A percentile compares a stretch with the other conserved stretches of the same genome.
Evolutionary conservation across 2,797 vertebrate species (phyloP).

Genomic region (Microchirus variegatus): DNA sequence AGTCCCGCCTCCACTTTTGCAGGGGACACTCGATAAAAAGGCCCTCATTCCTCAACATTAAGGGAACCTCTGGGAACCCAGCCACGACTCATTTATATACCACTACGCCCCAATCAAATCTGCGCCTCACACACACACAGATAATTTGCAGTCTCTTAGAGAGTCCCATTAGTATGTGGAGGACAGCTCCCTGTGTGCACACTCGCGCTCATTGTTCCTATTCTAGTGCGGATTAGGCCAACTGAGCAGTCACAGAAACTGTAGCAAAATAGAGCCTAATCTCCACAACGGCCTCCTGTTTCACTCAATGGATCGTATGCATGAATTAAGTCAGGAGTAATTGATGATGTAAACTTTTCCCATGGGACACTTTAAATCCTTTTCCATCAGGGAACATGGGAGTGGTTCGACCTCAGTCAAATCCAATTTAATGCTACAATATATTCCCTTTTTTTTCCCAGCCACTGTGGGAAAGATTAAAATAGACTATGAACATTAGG

Average conservation of each 20-base stretch:
- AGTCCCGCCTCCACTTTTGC: slow-evolving; percentile 26
- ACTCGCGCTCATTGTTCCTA: slow-evolving; percentile 57
- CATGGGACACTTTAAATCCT: slow-evolving; percentile 29
- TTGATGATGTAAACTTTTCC: slow-evolving; percentile 51
- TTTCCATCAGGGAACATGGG: slow-evolving; percentile 8
- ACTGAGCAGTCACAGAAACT: slow-evolving; percentile 57
- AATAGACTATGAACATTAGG: no score
- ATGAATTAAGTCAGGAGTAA: slow-evolving; percentile 51
- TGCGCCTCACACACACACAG: slow-evolving; percentile 6
- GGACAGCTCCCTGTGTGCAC: slow-evolving; percentile 44
- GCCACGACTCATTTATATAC: slow-evolving; percentile 58
- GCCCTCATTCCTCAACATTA: slow-evolving; percentile 35
- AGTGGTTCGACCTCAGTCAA: slow-evolving; percentile 12
- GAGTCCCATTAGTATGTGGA: slow-evolving; percentile 64
- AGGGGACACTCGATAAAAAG: slow-evolving; percentile 27
- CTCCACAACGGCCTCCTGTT: slow-evolving; percentile 33
- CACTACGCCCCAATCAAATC: slow-evolving; percentile 26
- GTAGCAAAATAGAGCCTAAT: slow-evolving; percentile 53
- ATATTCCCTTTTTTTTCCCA: not conserved
- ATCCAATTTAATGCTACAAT: slow-evolving; percentile 8
- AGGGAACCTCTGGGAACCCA: slow-evolving; percentile 51
- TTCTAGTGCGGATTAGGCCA: slow-evolving; percentile 56
- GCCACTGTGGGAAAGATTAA: not conserved
- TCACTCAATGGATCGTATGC: slow-evolving; percentile 35
- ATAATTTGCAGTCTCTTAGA: slow-evolving; percentile 45